phyloP scores from a whole-genome alignment of 2,113 vertebrate species.

The Struthio camelus region DNA sequence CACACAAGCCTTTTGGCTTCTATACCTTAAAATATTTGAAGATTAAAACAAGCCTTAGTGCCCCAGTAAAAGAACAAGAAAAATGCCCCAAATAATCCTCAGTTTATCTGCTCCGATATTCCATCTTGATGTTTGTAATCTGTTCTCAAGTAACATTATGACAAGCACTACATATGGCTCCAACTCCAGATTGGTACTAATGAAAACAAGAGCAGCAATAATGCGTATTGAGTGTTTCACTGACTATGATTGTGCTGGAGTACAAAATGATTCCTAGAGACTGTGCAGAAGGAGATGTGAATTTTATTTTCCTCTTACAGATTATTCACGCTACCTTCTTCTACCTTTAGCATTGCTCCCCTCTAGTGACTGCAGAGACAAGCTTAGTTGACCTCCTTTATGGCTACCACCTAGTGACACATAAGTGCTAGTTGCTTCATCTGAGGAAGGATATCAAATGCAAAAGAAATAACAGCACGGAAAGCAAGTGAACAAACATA shows the following conservation, averaged over 20 bases:
- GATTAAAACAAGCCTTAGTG: neutral
- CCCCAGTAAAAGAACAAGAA: neutral
- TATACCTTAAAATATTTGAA: neutral
- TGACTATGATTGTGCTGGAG: neutral
- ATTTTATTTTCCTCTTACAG: slow-evolving; percentile 4
- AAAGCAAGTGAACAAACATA: neutral
- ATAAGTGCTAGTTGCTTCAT: neutral
- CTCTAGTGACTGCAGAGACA: neutral
- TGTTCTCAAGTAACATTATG: neutral
- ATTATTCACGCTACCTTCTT: neutral
- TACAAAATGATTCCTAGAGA: neutral
- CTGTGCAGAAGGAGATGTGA: neutral
- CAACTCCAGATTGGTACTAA: neutral
- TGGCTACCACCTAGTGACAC: neutral
- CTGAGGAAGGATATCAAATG: neutral
- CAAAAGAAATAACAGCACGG: neutral
- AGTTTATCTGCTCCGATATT: neutral
- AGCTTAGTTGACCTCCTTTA: neutral
- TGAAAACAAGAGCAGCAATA: slow-evolving; percentile 15
- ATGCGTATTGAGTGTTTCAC: neutral
- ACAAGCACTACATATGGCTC: neutral
- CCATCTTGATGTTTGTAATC: neutral
- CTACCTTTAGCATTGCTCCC: neutral
- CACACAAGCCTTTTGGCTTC: neutral
- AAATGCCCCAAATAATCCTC: neutral